Conservation (phyloP, 2,113 vertebrate genomes). For the Megatriorchis doriae region DNA sequence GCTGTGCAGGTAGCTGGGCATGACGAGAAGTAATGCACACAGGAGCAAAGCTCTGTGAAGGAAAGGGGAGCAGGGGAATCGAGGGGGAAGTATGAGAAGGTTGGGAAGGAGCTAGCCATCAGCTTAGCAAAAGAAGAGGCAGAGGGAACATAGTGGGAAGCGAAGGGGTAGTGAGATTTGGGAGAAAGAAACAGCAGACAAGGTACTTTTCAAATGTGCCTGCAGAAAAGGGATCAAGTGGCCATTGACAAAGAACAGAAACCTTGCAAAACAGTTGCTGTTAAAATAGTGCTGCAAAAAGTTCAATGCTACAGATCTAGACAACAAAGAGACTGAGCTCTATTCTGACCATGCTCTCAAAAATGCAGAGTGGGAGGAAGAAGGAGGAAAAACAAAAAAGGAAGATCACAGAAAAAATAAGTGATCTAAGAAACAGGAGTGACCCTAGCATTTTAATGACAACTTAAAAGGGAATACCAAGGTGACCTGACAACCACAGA, state of each 20-base stretch:
- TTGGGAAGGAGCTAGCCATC: not conserved
- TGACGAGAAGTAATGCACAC: rapidly evolving
- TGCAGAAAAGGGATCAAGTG: not conserved
- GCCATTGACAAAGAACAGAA: not conserved
- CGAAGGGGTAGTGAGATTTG: not conserved
- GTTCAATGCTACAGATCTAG: not conserved
- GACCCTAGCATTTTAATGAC: not conserved
- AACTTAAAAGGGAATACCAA: not conserved
- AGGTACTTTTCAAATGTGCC: not conserved
- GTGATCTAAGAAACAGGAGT: not conserved
- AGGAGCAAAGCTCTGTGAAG: not conserved
- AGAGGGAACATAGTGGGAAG: not conserved
- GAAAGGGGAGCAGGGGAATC: not conserved
- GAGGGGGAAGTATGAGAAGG: not conserved
- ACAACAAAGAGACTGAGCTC: not conserved
- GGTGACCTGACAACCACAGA: not conserved
- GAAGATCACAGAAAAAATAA: not conserved
- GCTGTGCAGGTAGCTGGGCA: not conserved
- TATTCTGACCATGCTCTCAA: rapidly evolving
- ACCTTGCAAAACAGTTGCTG: not conserved
- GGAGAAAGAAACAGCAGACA: not conserved
- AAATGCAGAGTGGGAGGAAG: not conserved
- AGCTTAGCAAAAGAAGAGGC: not conserved
- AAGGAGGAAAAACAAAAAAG: not conserved
- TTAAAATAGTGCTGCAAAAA: not conserved